These are phyloP conservation scores for Panthera leo DNA, from an alignment of 2,113 vertebrate genomes.

Conservation along the genomic window DNA sequence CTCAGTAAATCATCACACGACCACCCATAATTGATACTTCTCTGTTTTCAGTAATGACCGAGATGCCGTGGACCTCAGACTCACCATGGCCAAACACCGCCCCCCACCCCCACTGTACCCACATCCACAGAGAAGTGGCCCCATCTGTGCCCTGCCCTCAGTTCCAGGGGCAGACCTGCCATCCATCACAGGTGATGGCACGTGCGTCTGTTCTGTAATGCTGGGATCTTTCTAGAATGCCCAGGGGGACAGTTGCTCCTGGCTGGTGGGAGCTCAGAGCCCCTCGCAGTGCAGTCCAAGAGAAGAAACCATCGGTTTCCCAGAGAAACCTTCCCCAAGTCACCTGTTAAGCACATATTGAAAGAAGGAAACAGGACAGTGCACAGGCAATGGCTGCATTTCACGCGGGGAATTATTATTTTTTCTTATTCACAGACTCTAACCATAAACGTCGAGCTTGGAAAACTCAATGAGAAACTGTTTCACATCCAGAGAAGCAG, in stretches of 20 bases:
- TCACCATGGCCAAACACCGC: rapidly evolving
- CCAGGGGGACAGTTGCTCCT: not conserved
- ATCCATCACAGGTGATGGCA: no score
- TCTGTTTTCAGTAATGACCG: not conserved
- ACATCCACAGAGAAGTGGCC: not conserved
- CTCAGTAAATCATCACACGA: not conserved
- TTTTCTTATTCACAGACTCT: not conserved
- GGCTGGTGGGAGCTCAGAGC: not conserved
- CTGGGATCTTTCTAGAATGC: not conserved
- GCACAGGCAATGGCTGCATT: not conserved
- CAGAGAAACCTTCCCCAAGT: not conserved
- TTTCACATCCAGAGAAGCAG: not conserved
- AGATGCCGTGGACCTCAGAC: not conserved
- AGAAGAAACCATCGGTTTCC: not conserved
- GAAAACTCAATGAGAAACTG: not conserved
- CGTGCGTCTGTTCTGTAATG: not conserved
- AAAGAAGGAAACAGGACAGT: not conserved
- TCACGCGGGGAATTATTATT: not conserved
- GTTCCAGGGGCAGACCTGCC: not conserved
- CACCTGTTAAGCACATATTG: not conserved
- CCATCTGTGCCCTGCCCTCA: no score
- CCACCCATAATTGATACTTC: not conserved
- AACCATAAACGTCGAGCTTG: not conserved
- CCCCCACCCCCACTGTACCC: rapidly evolving
- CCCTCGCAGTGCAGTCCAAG: not conserved